phyloP scores from a whole-genome alignment of 2,888 invertebrate species.

The Ptilodon capucinus region DNA sequence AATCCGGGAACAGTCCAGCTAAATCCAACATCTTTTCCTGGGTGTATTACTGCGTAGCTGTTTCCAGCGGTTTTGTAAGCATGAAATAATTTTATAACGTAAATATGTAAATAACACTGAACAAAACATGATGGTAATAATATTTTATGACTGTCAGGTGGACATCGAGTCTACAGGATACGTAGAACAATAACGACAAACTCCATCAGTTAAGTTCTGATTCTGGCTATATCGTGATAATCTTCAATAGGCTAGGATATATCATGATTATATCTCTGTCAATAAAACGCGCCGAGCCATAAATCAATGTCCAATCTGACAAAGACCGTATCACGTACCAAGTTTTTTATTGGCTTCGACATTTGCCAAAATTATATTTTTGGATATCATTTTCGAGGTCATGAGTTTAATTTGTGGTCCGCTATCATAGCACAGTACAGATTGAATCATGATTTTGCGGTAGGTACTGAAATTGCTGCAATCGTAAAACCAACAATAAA shows the following conservation, averaged over 20 bases:
- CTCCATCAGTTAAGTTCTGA: neutral
- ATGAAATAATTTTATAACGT: too few species aligned
- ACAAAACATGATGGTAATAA: too few species aligned
- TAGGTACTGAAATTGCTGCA: constrained; percentile 15
- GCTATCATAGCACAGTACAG: constrained; percentile 6
- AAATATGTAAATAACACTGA: too few species aligned
- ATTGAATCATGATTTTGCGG: constrained; percentile 10
- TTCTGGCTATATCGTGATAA: neutral
- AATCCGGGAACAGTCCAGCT: too few species aligned
- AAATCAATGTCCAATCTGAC: constrained; percentile 8
- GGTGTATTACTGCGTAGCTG: too few species aligned
- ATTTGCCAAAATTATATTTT: neutral
- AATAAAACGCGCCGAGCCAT: constrained; percentile 1
- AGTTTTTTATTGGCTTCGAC: neutral
- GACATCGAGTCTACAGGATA: neutral
- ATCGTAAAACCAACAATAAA: neutral
- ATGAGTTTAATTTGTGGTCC: constrained; percentile 13
- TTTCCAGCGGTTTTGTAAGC: too few species aligned
- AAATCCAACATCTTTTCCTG: too few species aligned
- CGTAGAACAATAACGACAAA: neutral
- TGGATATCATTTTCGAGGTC: constrained; percentile 1
- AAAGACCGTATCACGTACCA: constrained; percentile 4
- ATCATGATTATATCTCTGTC: neutral
- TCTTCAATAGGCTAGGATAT: neutral
- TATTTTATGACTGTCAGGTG: too few species aligned